Conservation (phyloP, 1,140 invertebrate species). For the Zaprionus ornatus region DNA sequence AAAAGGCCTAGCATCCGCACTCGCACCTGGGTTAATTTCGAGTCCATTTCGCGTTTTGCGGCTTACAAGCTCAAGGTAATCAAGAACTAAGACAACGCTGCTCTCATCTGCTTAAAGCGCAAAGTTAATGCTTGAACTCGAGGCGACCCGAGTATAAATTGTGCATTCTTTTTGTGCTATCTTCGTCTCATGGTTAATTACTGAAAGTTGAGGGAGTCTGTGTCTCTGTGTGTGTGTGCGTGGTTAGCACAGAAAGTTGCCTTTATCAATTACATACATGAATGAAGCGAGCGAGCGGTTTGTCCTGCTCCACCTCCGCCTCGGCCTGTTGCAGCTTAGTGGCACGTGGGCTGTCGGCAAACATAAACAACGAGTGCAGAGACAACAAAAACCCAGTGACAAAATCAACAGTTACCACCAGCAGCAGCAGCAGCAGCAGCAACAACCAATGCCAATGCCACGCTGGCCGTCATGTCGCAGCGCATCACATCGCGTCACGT, state of each 20-base stretch:
- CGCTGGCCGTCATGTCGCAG: constrained; percentile 20
- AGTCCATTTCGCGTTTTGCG: constrained; percentile 24
- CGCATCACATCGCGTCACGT: constrained; percentile 13
- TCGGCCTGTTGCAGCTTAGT: constrained; percentile 23
- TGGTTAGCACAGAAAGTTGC: constrained; percentile 26
- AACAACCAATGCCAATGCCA: not conserved
- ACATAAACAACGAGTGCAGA: constrained; percentile 43
- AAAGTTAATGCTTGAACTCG: constrained; percentile 1
- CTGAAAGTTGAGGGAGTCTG: not conserved
- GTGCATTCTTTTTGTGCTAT: constrained; percentile 2
- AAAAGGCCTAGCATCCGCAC: constrained; percentile 16
- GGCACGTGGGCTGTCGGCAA: constrained; percentile 45
- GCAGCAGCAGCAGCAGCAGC: not conserved
- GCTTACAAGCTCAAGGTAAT: constrained; percentile 27
- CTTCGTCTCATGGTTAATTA: constrained; percentile 25
- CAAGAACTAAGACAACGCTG: not conserved
- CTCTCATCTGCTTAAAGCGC: constrained; percentile 20
- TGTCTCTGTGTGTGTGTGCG: not conserved
- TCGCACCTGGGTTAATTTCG: constrained; percentile 19
- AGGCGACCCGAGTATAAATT: not conserved
- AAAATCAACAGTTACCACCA: constrained; percentile 44
- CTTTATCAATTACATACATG: constrained; percentile 68
- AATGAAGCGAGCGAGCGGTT: constrained; percentile 1
- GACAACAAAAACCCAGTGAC: constrained; percentile 41
- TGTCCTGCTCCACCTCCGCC: not conserved